A percentile compares a stretch with the other conserved stretches of the same genome.
These are phyloP conservation scores for Timema cristinae DNA, from an alignment of 2,888 invertebrate species.

Conservation along the genomic window DNA sequence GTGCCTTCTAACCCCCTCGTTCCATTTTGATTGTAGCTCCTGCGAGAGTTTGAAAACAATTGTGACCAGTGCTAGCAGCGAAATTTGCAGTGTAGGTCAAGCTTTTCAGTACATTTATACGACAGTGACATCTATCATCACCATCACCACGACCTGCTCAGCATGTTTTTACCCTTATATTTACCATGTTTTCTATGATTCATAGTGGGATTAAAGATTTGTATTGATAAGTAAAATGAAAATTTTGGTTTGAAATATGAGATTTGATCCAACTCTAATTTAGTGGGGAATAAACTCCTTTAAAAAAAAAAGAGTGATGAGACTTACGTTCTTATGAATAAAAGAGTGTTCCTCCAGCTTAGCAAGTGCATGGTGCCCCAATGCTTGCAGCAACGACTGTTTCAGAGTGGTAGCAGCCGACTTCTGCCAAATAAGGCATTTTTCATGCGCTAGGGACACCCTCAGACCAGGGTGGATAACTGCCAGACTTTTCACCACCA, in stretches of 20 bases:
- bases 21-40: too few relatives aligned
- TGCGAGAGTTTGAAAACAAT: too few relatives aligned
- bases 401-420: constrained; percentile 40
- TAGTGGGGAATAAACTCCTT: not conserved
- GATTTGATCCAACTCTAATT: not conserved
- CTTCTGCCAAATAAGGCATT: constrained; percentile 49
- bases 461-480: constrained; percentile 50
- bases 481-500: constrained; percentile 48
- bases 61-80: too few relatives aligned
- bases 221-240: not conserved
- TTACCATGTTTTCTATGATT: not conserved
- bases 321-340: constrained; percentile 35
- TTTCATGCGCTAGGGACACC: constrained; percentile 48
- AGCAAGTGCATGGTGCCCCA: constrained; percentile 36
- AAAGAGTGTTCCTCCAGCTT: constrained; percentile 38
- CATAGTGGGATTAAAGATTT: not conserved
- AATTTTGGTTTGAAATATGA: not conserved
- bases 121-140: too few relatives aligned
- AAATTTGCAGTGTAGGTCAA: too few relatives aligned
- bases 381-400: constrained; percentile 41
- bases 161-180: not conserved
- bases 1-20: too few relatives aligned
- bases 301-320: not conserved
- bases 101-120: too few relatives aligned
- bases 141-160: too few relatives aligned